Conservation (phyloP, 1,140 invertebrate species). For the Neodiprion pinetum region DNA sequence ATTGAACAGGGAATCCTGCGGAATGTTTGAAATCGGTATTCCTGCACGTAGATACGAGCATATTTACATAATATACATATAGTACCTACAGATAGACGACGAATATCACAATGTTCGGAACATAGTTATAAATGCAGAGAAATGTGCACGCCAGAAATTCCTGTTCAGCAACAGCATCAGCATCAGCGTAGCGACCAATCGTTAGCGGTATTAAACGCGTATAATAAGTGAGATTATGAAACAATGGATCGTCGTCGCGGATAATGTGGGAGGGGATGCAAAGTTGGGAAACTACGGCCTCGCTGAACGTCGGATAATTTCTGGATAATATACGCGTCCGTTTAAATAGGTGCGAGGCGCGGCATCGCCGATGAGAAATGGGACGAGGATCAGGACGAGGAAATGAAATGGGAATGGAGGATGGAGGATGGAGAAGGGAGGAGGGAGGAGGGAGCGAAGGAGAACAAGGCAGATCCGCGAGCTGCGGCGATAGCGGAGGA, state of each 20-base stretch:
- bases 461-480: neutral
- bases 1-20: no score
- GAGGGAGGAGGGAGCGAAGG: constrained; percentile 9
- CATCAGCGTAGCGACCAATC: neutral
- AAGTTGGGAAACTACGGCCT: neutral
- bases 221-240: neutral
- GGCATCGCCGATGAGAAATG: neutral
- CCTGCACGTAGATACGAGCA: no score
- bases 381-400: neutral
- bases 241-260: neutral
- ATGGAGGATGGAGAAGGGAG: neutral
- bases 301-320: neutral
- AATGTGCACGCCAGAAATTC: no score
- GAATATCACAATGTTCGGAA: no score
- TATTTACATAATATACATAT: no score
- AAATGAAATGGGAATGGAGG: neutral
- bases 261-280: neutral
- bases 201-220: neutral
- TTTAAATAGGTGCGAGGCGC: neutral
- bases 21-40: no score
- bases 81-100: no score
- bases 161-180: no score
- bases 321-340: neutral
- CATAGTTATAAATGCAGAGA: no score
- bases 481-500: neutral